Base-by-base conservation (phyloP, 2,113 vertebrate species). In the Apteryx owenii region DNA sequence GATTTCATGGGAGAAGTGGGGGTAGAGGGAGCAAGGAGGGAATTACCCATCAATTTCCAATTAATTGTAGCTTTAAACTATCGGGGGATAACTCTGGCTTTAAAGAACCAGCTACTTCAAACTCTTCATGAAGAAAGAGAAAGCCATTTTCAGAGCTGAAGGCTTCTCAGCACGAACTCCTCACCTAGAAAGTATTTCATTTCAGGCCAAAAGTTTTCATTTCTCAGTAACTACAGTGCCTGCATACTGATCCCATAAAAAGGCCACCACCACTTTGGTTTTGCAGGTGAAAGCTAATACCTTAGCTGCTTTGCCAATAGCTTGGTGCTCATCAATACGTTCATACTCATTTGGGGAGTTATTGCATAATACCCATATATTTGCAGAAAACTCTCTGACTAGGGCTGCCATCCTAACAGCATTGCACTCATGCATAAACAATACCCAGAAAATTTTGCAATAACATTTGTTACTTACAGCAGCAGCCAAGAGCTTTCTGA, bases 251-350 rank as follows among this genome's bases (percentile, higher is more conserved):
- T 53, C 10, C 28, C 9, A 23, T 28, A 15, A 64, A 58, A 83
- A 93, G 53, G 2, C 1, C 33, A 11, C 9, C 21, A 65, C 26
- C 7, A 48, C 3, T 15, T 56, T 12, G 26, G 3, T 69, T 80
- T 60, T 70, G 14, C 31, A 88, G 33, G 15, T 56, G 42, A 64
- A 71, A 50, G 23, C 15, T 16, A 36, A 50, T n/a, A 12, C 25
- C 58, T 72, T 2, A 78, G 4, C 28, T 71, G 23, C 33, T 83
- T 91, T 50, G 26, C 29, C 42, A 46, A 9, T 18, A 65, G 1
- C 4, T 3, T 17, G 50, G 36, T 26, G 10, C 7, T 33, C 22
- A 42, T 50, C 26, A 42, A 11, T 17, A n/a, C 0, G 0, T 51
- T 15, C 21, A 68, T 1, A 1, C 22, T 8, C 8, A 68, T 80